phyloP scores from a whole-genome alignment of 2,113 vertebrate genomes.

The Sporophila hypoxantha region DNA sequence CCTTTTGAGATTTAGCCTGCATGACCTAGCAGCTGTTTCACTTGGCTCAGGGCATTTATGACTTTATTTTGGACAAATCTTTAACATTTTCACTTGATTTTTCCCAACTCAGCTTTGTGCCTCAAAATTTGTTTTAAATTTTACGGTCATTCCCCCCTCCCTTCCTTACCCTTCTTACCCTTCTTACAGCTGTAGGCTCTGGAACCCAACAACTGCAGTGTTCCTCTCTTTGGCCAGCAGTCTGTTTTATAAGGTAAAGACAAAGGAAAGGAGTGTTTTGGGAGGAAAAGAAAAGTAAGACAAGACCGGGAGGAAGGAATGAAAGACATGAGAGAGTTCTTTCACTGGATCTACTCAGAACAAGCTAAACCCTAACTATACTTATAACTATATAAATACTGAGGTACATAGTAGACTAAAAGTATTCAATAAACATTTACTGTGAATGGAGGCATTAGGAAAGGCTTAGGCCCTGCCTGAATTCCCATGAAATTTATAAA shows the following conservation, averaged over 20 bases:
- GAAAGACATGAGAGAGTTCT: not conserved
- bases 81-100: conserved; percentile 73
- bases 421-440: conserved; percentile 79
- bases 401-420: conserved; percentile 69
- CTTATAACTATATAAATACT: conserved; percentile 68
- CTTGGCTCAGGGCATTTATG: conserved; percentile 70
- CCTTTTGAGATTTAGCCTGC: conserved; percentile 56
- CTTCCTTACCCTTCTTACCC: not conserved
- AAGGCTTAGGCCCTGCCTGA: conserved; percentile 81
- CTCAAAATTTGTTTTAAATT: conserved; percentile 81
- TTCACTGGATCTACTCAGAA: conserved; percentile 49
- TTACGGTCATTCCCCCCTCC: conserved; percentile 49
- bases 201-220: conserved; percentile 51
- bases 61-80: conserved; percentile 80
- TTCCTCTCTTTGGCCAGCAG: conserved; percentile 16
- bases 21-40: conserved; percentile 74
- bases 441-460: conserved; percentile 81
- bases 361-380: conserved; percentile 62
- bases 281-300: not conserved
- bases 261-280: conserved; percentile 21
- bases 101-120: conserved; percentile 64
- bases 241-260: conserved; percentile 23
- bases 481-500: conserved; percentile 99
- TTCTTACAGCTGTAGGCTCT: conserved; percentile 65
- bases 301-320: not conserved